These are phyloP conservation scores for Fulmarus glacialis DNA, from an alignment of 2,113 vertebrate species.

Conservation along the genomic window DNA sequence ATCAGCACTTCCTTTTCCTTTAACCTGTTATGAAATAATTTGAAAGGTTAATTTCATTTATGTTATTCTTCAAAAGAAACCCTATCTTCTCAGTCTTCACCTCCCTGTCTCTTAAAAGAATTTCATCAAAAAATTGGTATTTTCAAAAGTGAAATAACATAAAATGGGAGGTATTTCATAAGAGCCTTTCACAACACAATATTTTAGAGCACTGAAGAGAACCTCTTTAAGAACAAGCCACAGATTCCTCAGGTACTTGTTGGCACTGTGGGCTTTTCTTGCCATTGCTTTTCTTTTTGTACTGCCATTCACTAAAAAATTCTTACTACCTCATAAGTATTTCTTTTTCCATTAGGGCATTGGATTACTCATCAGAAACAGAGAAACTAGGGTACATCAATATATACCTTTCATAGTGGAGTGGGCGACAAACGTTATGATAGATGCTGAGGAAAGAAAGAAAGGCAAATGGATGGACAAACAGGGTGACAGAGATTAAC, in stretches of 20 bases:
- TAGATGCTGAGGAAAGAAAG: not conserved
- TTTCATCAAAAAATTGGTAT: not conserved
- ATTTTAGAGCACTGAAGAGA: not conserved
- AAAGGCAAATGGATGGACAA: constrained; percentile 45
- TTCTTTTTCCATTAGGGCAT: not conserved
- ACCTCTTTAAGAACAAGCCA: not conserved
- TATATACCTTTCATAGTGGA: not conserved
- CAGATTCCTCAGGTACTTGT: not conserved
- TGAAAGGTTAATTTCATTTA: too few relatives aligned
- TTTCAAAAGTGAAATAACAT: not conserved
- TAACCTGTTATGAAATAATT: not conserved
- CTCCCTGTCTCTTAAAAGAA: not conserved
- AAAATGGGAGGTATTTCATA: not conserved
- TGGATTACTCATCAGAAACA: not conserved
- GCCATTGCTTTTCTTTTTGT: not conserved
- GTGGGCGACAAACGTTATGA: not conserved
- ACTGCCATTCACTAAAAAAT: not conserved
- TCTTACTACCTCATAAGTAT: not conserved
- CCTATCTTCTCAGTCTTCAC: not conserved
- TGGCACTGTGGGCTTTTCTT: not conserved
- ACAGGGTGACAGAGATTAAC: constrained; percentile 77
- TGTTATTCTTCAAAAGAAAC: not conserved
- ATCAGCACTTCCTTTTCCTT: not conserved
- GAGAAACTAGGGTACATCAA: not conserved
- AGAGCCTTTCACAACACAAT: not conserved